Percentiles rank a stretch among this genome's conserved stretches.
Conservation (phyloP, 30 jellyfish, hydroid and myxozoan genomes). For the Aurelia sp. region DNA sequence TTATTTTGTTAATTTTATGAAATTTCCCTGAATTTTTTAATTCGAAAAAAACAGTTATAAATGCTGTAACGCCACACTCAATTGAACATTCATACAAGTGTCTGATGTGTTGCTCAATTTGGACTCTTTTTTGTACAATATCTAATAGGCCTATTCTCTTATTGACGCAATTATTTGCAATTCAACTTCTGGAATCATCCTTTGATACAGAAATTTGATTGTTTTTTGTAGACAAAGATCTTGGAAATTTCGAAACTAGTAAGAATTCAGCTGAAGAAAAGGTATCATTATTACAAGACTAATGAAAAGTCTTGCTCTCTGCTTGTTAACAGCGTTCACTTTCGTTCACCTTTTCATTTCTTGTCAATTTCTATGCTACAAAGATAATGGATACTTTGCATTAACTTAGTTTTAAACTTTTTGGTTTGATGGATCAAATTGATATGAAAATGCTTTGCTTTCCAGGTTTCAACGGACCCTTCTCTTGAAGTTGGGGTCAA, state of each 20-base stretch:
- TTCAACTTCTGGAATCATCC: not conserved
- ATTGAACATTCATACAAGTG: too few species aligned
- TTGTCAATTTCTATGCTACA: not conserved
- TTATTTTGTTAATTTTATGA: too few species aligned
- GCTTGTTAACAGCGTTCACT: not conserved
- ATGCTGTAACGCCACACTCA: too few species aligned
- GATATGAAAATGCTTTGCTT: not conserved
- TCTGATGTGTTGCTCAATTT: too few species aligned
- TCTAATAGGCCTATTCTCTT: not conserved
- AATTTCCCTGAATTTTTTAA: too few species aligned
- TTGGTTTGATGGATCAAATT: not conserved
- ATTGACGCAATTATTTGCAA: not conserved
- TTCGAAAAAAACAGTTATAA: too few species aligned
- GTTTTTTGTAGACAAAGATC: slow-evolving; percentile 16
- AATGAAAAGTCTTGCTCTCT: not conserved
- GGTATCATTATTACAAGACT: not conserved
- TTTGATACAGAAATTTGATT: not conserved
- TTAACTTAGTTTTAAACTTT: not conserved
- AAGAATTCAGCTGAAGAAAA: slow-evolving; percentile 10
- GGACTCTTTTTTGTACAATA: too few species aligned
- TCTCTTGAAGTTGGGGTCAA: slow-evolving; percentile 68
- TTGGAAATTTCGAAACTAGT: slow-evolving; percentile 6
- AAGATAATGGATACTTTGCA: not conserved
- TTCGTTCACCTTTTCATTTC: too few species aligned
- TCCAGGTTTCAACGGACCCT: slow-evolving; percentile 27